Conservation (phyloP, 2,797 vertebrate genomes). For the Merluccius polli region DNA sequence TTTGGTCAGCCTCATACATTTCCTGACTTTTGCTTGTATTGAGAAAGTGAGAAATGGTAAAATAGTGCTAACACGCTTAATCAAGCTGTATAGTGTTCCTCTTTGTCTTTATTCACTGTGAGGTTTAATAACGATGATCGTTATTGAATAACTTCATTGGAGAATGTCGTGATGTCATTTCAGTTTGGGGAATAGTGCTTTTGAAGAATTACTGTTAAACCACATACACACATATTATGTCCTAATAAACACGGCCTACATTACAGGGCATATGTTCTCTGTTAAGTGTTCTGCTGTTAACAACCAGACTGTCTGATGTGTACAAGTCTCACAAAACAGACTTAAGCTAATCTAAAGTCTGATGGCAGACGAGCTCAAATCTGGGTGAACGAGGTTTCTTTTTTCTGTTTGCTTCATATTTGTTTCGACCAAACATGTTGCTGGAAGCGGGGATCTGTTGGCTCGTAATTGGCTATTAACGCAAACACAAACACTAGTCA, state of each 20-base stretch:
- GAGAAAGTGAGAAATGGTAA: conserved; percentile 3
- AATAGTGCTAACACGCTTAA: conserved; percentile 1
- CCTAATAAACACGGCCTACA: not conserved
- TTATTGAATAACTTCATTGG: not conserved
- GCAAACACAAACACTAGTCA: no score
- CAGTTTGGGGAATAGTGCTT: not conserved
- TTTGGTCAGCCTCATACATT: not conserved
- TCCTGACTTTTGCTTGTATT: conserved; percentile 4
- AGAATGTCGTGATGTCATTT: not conserved
- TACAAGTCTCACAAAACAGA: no score
- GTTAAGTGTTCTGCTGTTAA: no score
- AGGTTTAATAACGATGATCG: not conserved
- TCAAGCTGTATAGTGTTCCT: not conserved
- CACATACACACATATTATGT: not conserved
- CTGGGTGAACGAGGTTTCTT: no score
- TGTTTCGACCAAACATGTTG: no score
- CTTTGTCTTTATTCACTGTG: not conserved
- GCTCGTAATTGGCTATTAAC: no score
- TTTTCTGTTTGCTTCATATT: no score
- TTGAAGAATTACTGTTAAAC: not conserved
- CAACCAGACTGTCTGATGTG: no score
- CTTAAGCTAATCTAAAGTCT: no score
- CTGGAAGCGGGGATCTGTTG: no score
- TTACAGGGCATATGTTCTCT: not conserved
- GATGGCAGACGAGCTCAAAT: no score